Base-by-base conservation (phyloP, 2,797 vertebrate species). In the Buceros bicornis region DNA sequence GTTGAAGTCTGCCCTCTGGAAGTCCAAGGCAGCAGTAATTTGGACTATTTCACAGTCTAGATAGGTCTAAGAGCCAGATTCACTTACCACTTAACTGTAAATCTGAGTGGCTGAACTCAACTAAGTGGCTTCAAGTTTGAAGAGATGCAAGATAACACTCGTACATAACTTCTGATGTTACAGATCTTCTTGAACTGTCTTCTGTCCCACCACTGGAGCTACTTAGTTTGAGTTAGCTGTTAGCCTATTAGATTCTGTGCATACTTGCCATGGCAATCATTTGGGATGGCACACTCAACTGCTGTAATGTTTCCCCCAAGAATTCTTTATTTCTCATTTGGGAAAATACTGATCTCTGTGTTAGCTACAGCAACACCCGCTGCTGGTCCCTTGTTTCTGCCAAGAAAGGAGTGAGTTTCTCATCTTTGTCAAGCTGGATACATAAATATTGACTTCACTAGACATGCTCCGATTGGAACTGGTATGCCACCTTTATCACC, bases 271-370 rank as follows among this genome's bases (percentile, higher is more conserved):
- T 54, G 65, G n/a, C 73, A 90, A 6, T 92, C 78, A 90, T 91
- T 87, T 92, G 93, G 90, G 81, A 95, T 87, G 91, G 83, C 80
- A 95, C 47, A 90, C 64, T 53, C 66, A 91, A 89, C 13, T 87
- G 82, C 90, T 95, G 31, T 84, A 95, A 95, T 45, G 21, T 87
- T 87, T 95, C 81, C 77, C 71, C 26, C 71, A 90, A 82, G 77
- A 94, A 89, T 90, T 96, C 48, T 86, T 91, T 58, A 62, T 91
- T 93, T 74, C 33, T 93, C 73, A 54, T 71, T 80, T 60, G 88
- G 86, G 91, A 87, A 80, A 85, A 79, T 35, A 74, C 60, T 58
- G 86, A 82, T 87, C 54, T 72, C 56, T 37, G 5, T 74, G 88
- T 66, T 90, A 90, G 45, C 60, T 64, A 62, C 51, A 91, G 60